A percentile compares a stretch with the other conserved stretches of the same genome.
phyloP scores from a whole-genome alignment of 2,797 vertebrate genomes.

The Syndactyla subalaris region DNA sequence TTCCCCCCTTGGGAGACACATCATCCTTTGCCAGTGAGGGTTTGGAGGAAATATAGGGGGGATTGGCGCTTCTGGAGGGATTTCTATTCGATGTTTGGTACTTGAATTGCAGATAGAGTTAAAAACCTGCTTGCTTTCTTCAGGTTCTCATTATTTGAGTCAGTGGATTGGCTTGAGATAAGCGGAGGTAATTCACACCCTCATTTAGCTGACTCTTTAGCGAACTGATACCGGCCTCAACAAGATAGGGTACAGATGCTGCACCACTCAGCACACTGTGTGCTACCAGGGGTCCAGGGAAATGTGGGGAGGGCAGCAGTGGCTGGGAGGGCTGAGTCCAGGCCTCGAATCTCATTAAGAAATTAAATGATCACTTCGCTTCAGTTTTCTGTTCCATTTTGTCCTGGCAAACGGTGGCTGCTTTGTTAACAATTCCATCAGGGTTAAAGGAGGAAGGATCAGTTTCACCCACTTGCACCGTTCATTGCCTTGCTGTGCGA shows the following conservation, averaged over 20 bases:
- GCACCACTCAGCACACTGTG: not conserved
- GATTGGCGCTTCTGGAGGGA: not conserved
- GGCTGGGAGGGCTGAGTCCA: not conserved
- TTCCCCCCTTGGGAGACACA: not conserved
- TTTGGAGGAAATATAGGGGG: not conserved
- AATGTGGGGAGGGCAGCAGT: not conserved
- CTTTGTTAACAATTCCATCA: not conserved
- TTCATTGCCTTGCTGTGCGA: not conserved
- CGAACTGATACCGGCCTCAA: not conserved
- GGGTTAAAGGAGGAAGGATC: not conserved
- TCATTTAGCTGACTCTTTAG: constrained; percentile 30
- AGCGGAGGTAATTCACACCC: not conserved
- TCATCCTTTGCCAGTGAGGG: not conserved
- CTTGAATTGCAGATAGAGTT: not conserved
- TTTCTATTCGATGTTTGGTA: not conserved
- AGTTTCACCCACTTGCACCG: not conserved
- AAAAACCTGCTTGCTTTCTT: not conserved
- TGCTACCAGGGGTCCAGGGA: not conserved
- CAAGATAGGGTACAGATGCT: not conserved
- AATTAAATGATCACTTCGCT: not conserved
- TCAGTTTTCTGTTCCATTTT: not conserved
- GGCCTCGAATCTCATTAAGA: not conserved
- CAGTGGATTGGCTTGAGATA: constrained; percentile 18
- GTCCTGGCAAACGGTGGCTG: not conserved
- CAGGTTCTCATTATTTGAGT: constrained; percentile 10